Percentiles rank a stretch among this genome's conserved stretches.
phyloP scores from a whole-genome alignment of 2,113 vertebrate species.

The Elgaria multicarinata region DNA sequence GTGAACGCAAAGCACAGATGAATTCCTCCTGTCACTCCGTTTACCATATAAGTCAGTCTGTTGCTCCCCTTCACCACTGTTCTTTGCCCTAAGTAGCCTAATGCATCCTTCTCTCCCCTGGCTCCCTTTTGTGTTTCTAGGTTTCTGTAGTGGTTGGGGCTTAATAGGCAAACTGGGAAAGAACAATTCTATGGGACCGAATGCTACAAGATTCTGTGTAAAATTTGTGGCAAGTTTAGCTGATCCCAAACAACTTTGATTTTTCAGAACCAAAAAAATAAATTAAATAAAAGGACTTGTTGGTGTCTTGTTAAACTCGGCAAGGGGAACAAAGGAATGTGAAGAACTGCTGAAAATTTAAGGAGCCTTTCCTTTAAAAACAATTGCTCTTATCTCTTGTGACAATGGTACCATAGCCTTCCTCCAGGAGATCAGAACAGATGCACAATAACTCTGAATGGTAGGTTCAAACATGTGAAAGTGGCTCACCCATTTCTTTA shows the following conservation, averaged over 20 bases:
- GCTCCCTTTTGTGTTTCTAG: neutral
- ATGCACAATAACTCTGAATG: neutral
- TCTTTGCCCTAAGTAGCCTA: neutral
- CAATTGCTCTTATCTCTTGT: neutral
- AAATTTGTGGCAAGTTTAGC: neutral
- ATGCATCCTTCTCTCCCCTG: neutral
- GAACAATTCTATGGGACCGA: too few relatives aligned
- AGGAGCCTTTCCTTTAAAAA: too few relatives aligned
- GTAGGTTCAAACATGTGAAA: neutral
- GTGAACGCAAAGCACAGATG: neutral
- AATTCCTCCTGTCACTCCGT: neutral
- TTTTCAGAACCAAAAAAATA: neutral
- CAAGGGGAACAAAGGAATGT: neutral
- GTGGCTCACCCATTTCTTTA: neutral
- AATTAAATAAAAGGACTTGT: too few relatives aligned
- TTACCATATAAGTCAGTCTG: conserved; percentile 27
- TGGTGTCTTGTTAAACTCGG: neutral
- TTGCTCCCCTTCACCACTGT: neutral
- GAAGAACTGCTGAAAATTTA: neutral
- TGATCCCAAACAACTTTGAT: neutral
- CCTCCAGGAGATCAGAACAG: neutral
- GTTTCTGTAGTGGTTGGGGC: neutral
- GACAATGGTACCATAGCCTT: neutral
- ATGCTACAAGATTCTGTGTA: neutral
- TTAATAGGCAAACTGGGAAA: neutral